These are phyloP conservation scores for Lacerta bilineata DNA, from an alignment of 2,797 vertebrate species.

Conservation along the genomic window DNA sequence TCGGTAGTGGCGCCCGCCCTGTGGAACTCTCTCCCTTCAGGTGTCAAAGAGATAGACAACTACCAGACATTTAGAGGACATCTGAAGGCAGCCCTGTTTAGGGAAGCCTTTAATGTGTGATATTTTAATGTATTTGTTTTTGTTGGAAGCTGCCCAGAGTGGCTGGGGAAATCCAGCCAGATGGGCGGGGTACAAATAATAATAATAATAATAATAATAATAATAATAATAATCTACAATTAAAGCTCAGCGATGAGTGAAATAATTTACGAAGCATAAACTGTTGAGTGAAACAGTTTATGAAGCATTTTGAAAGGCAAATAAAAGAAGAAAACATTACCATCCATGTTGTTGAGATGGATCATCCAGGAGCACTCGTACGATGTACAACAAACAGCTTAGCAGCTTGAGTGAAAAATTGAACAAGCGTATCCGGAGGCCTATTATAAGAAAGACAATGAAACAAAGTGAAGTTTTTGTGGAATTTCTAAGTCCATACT, in stretches of 20 bases:
- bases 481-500: not conserved
- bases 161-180: too few relatives aligned
- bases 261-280: not conserved
- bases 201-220: too few relatives aligned
- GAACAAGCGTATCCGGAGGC: conserved; percentile 87
- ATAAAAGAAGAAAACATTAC: conserved; percentile 72
- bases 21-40: too few relatives aligned
- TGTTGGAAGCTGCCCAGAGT: too few relatives aligned
- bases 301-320: conserved; percentile 42
- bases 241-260: conserved; percentile 5
- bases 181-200: too few relatives aligned
- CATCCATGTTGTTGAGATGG: conserved; percentile 79
- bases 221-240: too few relatives aligned
- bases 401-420: conserved; percentile 88
- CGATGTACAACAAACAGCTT: conserved; percentile 87
- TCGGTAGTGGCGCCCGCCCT: too few relatives aligned
- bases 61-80: too few relatives aligned
- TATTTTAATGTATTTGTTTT: too few relatives aligned
- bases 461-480: not conserved
- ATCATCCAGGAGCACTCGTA: conserved; percentile 83
- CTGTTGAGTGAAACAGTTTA: not conserved
- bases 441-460: conserved; percentile 71
- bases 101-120: too few relatives aligned
- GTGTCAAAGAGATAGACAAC: too few relatives aligned
- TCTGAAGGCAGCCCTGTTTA: too few relatives aligned